A percentile compares a stretch with the other conserved stretches of the same genome.
These are phyloP conservation scores for Euborellia annulipes DNA, from an alignment of 1,140 invertebrate species.

Conservation along the genomic window DNA sequence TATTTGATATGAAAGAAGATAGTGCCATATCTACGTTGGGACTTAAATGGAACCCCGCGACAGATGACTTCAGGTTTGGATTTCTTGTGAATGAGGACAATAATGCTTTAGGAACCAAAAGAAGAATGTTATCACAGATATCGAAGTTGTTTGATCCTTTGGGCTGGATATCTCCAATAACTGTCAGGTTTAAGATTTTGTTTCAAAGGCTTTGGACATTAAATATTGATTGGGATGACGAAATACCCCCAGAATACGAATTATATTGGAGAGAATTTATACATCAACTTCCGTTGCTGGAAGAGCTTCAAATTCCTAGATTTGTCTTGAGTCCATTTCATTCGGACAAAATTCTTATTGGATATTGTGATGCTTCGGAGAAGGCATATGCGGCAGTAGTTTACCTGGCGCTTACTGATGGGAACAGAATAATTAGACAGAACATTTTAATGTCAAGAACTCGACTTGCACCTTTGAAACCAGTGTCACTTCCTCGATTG, in stretches of 20 bases:
- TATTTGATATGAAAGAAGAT: conserved; percentile 9
- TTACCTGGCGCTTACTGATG: no score
- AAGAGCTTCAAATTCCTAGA: conserved; percentile 13
- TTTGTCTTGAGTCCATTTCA: conserved; percentile 2
- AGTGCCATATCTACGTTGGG: conserved; percentile 20
- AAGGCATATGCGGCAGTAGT: conserved; percentile 26
- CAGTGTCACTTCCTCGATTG: no score
- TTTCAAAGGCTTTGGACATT: conserved; percentile 28
- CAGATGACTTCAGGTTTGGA: conserved; percentile 13
- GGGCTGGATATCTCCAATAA: conserved; percentile 25
- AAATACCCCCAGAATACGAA: conserved; percentile 12
- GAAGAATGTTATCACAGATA: conserved; percentile 22
- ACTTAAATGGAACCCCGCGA: conserved; percentile 19
- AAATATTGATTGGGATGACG: conserved; percentile 25
- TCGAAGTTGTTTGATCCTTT: conserved; percentile 25
- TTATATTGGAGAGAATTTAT: conserved; percentile 16
- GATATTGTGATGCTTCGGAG: conserved; percentile 26
- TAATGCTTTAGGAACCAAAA: conserved; percentile 24
- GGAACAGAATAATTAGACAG: no score
- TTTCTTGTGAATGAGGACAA: background rate
- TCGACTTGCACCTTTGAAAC: no score
- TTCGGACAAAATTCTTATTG: conserved; percentile 15
- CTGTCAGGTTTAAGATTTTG: conserved; percentile 27
- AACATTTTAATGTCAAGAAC: no score
- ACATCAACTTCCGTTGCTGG: conserved; percentile 10